These are phyloP conservation scores for Sylvia borin DNA, from an alignment of 2,797 vertebrate genomes.

Conservation along the genomic window DNA sequence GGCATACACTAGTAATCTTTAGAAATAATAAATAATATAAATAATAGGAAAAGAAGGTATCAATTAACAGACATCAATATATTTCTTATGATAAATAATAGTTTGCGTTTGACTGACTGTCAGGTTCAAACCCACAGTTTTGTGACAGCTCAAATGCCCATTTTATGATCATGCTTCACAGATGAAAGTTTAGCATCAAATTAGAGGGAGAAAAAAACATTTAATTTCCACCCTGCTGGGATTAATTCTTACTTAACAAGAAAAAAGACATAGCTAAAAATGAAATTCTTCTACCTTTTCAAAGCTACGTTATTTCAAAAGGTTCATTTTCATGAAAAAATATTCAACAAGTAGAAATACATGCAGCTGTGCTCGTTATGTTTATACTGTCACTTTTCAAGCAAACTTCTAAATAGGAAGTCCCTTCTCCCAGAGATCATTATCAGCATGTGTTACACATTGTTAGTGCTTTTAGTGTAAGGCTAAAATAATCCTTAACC, in stretches of 20 bases:
- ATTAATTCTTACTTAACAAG: neutral
- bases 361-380: neutral
- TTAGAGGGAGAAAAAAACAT: neutral
- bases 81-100: neutral
- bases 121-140: neutral
- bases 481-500: conserved; percentile 46
- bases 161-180: neutral
- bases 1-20: neutral
- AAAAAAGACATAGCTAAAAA: neutral
- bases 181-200: neutral
- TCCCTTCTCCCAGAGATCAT: conserved; percentile 29
- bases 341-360: neutral
- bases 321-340: conserved; percentile 13
- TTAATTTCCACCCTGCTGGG: neutral
- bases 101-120: neutral
- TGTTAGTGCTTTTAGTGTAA: neutral
- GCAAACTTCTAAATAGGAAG: conserved; percentile 14
- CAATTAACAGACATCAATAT: neutral
- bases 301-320: conserved; percentile 7
- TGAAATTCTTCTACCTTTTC: neutral
- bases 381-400: neutral
- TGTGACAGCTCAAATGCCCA: neutral
- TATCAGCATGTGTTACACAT: conserved; percentile 24
- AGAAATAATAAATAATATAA: neutral
- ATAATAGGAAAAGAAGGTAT: neutral